Evolutionary conservation across 2,113 vertebrate species (phyloP), one percentile per base, ranked within the genome.

Genomic region (Mesembrinibis cayennensis): DNA sequence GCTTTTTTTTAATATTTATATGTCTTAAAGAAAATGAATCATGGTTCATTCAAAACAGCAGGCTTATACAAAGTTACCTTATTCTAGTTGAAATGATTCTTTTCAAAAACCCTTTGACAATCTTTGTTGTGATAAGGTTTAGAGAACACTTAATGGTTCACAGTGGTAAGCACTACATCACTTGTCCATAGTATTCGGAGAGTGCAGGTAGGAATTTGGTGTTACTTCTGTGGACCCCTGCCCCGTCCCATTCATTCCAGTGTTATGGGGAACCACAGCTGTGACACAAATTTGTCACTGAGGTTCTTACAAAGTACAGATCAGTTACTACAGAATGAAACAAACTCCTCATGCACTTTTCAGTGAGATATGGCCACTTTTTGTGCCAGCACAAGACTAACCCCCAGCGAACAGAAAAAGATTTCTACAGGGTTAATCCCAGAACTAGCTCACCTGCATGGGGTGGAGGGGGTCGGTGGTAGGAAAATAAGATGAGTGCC

Each of bases 391-490:
- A 34, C 27, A 49, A 71, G 30, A 53, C 23, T 26, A 53, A 40
- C 0, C 1, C 6, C 8, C 27, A 7, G 4, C 1, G 0, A 66
- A 47, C 1, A 18, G 34, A 26, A 40, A 61, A 88, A 65, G 4
- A 6, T 81, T 90, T 73, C 29, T 42, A 8, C 21, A 18, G 16
- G 4, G 2, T 63, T 87, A 80, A 72, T 29, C 13, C 25, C 23
- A 71, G 22, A 82, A 80, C 9, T 17, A 70, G 16, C 16, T 72
- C 26, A 38, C 5, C 3, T 9, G 1, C 16, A 7, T 13, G 2
- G 16, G 9, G 10, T 1, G 2, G 14, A 44, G 23, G 5, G 10
- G 2, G 6, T 9, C 1, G 1, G 27, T 9, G 10, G 26, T 15
- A 73, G 30, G 26, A 47, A 81, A 59, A 38, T 42, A 27, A 74